Evolutionary conservation across 1,140 invertebrate genomes (phyloP).

Genomic region (Drosophila teissieri): DNA sequence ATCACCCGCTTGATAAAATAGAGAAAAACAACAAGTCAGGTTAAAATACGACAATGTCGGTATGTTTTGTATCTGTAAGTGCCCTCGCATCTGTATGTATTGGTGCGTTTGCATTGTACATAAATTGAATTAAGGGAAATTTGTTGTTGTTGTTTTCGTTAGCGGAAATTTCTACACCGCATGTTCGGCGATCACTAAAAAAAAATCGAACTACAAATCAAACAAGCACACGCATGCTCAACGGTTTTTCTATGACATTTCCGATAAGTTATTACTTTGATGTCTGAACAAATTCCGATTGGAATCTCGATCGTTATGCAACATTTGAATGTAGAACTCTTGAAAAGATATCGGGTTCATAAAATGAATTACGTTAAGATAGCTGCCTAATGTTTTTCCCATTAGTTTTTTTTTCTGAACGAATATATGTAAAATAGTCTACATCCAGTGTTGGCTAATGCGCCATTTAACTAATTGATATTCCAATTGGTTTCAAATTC

Average conservation of each 20-base stretch:
- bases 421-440: not conserved
- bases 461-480: not conserved
- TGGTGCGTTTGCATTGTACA: slow-evolving; percentile 34
- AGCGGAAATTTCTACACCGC: slow-evolving; percentile 52
- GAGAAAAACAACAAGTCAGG: slow-evolving; percentile 48
- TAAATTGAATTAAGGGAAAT: slow-evolving; percentile 69
- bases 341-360: slow-evolving; percentile 3
- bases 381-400: slow-evolving; percentile 26
- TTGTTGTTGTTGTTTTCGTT: slow-evolving; percentile 44
- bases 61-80: slow-evolving; percentile 19
- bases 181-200: slow-evolving; percentile 42
- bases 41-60: slow-evolving; percentile 29
- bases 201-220: slow-evolving; percentile 24
- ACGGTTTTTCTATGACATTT: slow-evolving; percentile 23
- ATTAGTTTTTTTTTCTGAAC: slow-evolving; percentile 15
- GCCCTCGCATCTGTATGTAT: slow-evolving; percentile 4
- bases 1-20: slow-evolving; percentile 71
- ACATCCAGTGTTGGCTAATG: not conserved
- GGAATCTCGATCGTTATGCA: slow-evolving; percentile 29
- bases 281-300: slow-evolving; percentile 25
- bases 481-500: not conserved
- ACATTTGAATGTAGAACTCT: slow-evolving; percentile 16
- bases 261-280: slow-evolving; percentile 12
- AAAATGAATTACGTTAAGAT: slow-evolving; percentile 24
- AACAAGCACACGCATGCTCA: slow-evolving; percentile 7